These are phyloP conservation scores for Rhabdomys dilectus DNA, from an alignment of 2,113 vertebrate species.

Conservation along the genomic window DNA sequence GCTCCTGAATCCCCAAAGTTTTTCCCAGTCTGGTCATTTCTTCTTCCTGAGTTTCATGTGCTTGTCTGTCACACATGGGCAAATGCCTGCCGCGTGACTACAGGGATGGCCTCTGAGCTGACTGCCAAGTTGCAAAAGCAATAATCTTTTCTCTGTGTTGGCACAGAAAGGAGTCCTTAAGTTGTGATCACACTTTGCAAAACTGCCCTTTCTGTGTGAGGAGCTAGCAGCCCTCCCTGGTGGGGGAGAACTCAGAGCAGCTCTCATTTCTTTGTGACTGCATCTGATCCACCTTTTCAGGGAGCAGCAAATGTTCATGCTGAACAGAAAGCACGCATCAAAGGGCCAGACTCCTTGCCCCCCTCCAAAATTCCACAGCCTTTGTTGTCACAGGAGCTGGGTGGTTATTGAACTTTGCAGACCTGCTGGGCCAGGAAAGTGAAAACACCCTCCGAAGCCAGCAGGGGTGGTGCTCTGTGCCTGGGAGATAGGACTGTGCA, in stretches of 20 bases:
- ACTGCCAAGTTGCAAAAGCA: constrained; percentile 51
- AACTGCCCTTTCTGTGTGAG: constrained; percentile 21
- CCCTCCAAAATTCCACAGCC: constrained; percentile 66
- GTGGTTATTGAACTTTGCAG: constrained; percentile 83
- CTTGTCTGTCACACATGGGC: not conserved
- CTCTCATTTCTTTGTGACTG: constrained; percentile 57
- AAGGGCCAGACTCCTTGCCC: constrained; percentile 58
- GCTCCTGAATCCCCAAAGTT: constrained; percentile 31
- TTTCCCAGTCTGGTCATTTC: not conserved
- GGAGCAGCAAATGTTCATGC: constrained; percentile 46
- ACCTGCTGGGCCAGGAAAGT: constrained; percentile 81
- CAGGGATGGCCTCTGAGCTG: not conserved
- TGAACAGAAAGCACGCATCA: constrained; percentile 75
- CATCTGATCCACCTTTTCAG: constrained; percentile 77
- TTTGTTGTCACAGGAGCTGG: constrained; percentile 78
- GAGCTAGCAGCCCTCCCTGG: not conserved
- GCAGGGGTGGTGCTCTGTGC: constrained; percentile 80
- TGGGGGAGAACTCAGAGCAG: not conserved
- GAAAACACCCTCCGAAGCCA: constrained; percentile 78
- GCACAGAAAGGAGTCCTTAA: constrained; percentile 53
- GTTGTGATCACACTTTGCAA: not conserved
- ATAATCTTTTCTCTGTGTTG: constrained; percentile 11
- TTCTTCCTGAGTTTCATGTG: not conserved
- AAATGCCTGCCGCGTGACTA: not conserved
- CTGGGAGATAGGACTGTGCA: constrained; percentile 71